Conservation (phyloP, 2,797 vertebrate genomes). For the Pygocentrus nattereri region DNA sequence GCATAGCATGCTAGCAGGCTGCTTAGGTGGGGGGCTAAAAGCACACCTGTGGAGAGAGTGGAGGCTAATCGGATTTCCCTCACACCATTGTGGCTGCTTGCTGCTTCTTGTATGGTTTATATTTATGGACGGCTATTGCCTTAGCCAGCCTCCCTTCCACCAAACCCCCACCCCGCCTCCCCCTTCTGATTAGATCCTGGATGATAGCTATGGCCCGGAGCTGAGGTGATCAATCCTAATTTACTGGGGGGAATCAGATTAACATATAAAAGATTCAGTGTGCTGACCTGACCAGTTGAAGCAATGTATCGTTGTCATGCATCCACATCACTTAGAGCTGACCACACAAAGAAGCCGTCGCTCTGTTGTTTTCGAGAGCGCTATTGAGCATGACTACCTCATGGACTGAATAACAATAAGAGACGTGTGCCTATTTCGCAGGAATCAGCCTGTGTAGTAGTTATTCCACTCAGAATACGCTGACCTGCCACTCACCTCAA, state of each 20-base stretch:
- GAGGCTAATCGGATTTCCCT: constrained; percentile 76
- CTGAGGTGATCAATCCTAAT: constrained; percentile 83
- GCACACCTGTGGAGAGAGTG: constrained; percentile 79
- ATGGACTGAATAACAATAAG: not conserved
- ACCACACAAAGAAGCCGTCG: not conserved
- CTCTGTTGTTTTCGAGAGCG: constrained; percentile 12
- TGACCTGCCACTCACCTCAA: constrained; percentile 43
- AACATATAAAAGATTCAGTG: constrained; percentile 77
- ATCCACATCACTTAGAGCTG: constrained; percentile 54
- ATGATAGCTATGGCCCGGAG: constrained; percentile 79
- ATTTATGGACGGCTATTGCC: constrained; percentile 80
- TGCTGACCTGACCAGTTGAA: constrained; percentile 72
- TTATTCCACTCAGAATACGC: constrained; percentile 39
- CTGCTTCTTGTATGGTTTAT: constrained; percentile 81
- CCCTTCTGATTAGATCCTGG: constrained; percentile 78
- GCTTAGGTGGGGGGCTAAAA: constrained; percentile 72
- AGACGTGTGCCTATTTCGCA: not conserved
- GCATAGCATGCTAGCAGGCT: constrained; percentile 61
- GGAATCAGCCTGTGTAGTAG: constrained; percentile 29
- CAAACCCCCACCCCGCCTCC: constrained; percentile 49
- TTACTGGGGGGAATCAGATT: constrained; percentile 79
- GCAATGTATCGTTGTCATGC: constrained; percentile 70
- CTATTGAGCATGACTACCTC: not conserved
- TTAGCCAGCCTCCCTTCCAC: constrained; percentile 69
- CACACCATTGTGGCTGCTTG: constrained; percentile 74